Evolutionary conservation across 1,140 invertebrate species (phyloP).

Genomic region (fruit fly (Drosophila melanogaster)): DNA sequence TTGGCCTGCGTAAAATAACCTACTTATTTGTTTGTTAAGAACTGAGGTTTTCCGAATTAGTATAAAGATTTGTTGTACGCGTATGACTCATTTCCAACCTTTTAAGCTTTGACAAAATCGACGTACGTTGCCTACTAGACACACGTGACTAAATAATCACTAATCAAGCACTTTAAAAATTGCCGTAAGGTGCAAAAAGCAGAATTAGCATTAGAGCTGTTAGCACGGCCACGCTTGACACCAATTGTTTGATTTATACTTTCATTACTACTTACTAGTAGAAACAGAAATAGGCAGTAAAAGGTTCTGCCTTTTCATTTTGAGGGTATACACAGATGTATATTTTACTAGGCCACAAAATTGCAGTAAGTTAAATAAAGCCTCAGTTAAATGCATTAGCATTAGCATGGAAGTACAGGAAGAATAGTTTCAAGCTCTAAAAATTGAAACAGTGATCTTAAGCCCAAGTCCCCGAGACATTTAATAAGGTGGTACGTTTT

Average conservation of each 20-base stretch:
- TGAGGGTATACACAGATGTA: not conserved
- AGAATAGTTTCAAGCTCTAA: no score
- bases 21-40: not conserved
- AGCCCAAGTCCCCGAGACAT: not conserved
- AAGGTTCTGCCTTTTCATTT: not conserved
- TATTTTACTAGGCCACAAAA: no score
- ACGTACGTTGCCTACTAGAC: not conserved
- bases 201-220: constrained; percentile 4
- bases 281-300: not conserved
- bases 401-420: no score
- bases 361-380: no score
- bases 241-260: constrained; percentile 2
- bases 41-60: no score
- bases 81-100: not conserved
- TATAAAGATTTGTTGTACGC: no score
- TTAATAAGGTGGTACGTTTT: constrained; percentile 16
- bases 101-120: not conserved
- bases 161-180: constrained; percentile 1
- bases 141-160: not conserved
- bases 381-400: no score
- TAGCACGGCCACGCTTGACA: constrained; percentile 1
- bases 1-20: not conserved
- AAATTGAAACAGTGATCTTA: no score
- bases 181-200: not conserved
- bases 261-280: not conserved